Conservation (phyloP, 1,140 invertebrate species). For the Leucophenga varia region DNA sequence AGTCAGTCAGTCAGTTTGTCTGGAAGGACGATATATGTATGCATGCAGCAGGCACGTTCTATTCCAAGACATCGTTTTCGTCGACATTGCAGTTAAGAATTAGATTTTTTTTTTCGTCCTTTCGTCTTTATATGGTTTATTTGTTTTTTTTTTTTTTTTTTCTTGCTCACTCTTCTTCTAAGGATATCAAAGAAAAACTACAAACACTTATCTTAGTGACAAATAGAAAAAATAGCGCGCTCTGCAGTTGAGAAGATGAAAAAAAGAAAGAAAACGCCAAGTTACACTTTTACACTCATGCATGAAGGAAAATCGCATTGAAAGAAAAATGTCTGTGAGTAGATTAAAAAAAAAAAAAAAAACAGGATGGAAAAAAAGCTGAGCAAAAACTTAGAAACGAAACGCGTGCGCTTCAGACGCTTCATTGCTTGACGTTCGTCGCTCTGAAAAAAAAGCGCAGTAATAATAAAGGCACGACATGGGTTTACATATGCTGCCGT, state of each 20-base stretch:
- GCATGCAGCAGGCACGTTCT: no score
- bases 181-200: constrained; percentile 41
- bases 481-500: no score
- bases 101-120: constrained; percentile 50
- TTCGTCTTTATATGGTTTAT: no score
- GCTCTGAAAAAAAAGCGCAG: constrained; percentile 41
- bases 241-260: no score
- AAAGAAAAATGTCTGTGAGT: constrained; percentile 46
- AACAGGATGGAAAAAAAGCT: constrained; percentile 14
- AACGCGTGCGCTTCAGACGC: no score
- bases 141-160: no score
- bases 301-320: constrained; percentile 23
- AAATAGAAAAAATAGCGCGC: constrained; percentile 38
- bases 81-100: constrained; percentile 46
- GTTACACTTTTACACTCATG: no score
- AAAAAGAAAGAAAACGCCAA: no score
- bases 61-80: no score
- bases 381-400: constrained; percentile 16
- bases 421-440: no score
- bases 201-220: constrained; percentile 51
- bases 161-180: constrained; percentile 23
- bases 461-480: constrained; percentile 41
- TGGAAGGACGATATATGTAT: no score
- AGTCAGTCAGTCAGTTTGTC: no score
- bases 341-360: constrained; percentile 30